Conservation (phyloP, 2,797 vertebrate genomes). For the Pangasius djambal region DNA sequence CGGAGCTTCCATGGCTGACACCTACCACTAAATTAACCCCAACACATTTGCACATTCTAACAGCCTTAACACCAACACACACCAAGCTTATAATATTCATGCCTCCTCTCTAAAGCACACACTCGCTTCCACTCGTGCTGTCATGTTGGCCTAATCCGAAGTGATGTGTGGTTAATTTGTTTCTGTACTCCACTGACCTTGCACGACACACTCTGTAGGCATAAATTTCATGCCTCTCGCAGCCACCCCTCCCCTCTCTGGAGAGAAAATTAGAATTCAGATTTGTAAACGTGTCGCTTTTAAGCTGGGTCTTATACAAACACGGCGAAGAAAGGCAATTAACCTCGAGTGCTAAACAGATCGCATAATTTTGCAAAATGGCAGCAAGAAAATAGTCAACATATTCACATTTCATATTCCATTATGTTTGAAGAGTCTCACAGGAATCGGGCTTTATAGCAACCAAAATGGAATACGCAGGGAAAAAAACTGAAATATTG, state of each 20-base stretch:
- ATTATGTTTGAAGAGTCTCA: slow-evolving; percentile 60
- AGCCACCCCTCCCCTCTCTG: slow-evolving; percentile 47
- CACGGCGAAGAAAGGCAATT: slow-evolving; percentile 72
- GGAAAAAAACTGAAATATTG: slow-evolving; percentile 11
- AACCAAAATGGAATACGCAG: neutral
- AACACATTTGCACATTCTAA: slow-evolving; percentile 17
- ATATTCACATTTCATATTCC: slow-evolving; percentile 67
- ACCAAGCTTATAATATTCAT: slow-evolving; percentile 20
- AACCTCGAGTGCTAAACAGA: slow-evolving; percentile 72
- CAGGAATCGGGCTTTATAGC: slow-evolving; percentile 27
- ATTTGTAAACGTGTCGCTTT: slow-evolving; percentile 75
- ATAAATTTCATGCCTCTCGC: slow-evolving; percentile 67
- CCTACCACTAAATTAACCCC: slow-evolving; percentile 7
- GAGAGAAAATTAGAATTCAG: slow-evolving; percentile 76
- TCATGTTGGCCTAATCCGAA: slow-evolving; percentile 74
- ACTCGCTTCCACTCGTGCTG: slow-evolving; percentile 55
- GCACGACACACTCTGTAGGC: slow-evolving; percentile 69
- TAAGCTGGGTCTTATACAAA: slow-evolving; percentile 69
- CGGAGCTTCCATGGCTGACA: neutral
- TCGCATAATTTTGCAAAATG: slow-evolving; percentile 65
- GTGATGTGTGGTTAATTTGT: slow-evolving; percentile 76
- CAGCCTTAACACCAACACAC: neutral
- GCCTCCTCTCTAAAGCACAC: neutral
- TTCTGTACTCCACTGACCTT: slow-evolving; percentile 72
- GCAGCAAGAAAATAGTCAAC: slow-evolving; percentile 65